Percentiles rank a stretch among this genome's conserved stretches.
Evolutionary conservation across 2,113 vertebrate species (phyloP).

Genomic region (Sebastes schlegelii): DNA sequence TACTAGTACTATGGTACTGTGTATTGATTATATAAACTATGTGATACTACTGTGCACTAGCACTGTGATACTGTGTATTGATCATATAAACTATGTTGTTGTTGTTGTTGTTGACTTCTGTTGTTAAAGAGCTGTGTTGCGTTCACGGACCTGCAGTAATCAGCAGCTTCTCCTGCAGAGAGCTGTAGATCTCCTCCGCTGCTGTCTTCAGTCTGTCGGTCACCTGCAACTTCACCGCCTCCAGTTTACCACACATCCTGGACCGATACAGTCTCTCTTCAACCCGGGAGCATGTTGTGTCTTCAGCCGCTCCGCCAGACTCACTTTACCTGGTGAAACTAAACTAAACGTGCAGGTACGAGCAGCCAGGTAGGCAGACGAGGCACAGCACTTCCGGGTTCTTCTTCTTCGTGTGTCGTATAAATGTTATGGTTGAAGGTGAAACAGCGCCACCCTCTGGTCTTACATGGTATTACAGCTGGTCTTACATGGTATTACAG

Average conservation of each 20-base stretch:
- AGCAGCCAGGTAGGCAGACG: too few relatives aligned
- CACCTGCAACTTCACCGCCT: not conserved
- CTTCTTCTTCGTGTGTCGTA: not conserved
- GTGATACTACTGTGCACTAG: too few relatives aligned
- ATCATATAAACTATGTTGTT: too few relatives aligned
- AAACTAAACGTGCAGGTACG: too few relatives aligned
- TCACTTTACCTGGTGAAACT: not conserved
- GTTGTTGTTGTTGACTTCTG: not conserved
- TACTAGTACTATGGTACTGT: too few relatives aligned
- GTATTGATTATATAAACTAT: too few relatives aligned
- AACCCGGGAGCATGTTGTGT: not conserved
- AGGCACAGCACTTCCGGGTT: not conserved
- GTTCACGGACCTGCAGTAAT: constrained; percentile 18
- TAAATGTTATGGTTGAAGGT: rapidly evolving
- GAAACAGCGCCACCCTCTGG: not conserved
- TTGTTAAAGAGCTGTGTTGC: not conserved
- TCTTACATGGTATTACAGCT: not conserved
- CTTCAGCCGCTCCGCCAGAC: not conserved
- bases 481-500: not conserved
- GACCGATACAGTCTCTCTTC: not conserved
- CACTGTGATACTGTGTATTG: too few relatives aligned
- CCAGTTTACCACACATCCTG: not conserved
- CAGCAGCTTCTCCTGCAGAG: not conserved
- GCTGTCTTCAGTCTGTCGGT: constrained; percentile 25
- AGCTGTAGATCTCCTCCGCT: constrained; percentile 2